phyloP scores from a whole-genome alignment of 1,140 invertebrate species.

The Dendrolimus punctatus region DNA sequence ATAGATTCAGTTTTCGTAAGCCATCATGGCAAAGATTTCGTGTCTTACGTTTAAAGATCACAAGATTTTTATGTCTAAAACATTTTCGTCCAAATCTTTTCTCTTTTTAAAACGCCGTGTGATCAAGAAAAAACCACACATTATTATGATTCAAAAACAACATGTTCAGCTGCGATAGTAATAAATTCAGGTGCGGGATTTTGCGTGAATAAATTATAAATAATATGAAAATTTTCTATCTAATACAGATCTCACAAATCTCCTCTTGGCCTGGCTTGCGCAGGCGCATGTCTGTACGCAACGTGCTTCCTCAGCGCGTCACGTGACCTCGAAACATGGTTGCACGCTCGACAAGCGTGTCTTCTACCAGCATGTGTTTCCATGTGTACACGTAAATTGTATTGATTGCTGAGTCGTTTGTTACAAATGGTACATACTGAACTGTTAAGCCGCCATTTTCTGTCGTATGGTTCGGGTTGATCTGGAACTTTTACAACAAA shows the following conservation, averaged over 20 bases:
- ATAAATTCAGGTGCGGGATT: too few relatives aligned
- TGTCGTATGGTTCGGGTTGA: conserved; percentile 28
- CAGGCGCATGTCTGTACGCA: conserved; percentile 83
- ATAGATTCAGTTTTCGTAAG: too few relatives aligned
- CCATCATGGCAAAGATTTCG: too few relatives aligned
- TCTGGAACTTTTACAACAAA: conserved; percentile 23
- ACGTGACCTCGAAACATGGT: conserved; percentile 87
- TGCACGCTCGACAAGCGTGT: conserved; percentile 86
- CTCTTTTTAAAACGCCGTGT: too few relatives aligned
- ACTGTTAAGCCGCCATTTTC: conserved; percentile 37
- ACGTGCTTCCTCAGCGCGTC: conserved; percentile 91
- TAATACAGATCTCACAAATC: conserved; percentile 5
- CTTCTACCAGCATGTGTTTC: conserved; percentile 89
- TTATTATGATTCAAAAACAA: too few relatives aligned
- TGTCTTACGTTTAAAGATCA: too few relatives aligned
- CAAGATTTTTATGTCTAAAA: too few relatives aligned
- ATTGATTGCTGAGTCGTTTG: conserved; percentile 91
- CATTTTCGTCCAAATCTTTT: too few relatives aligned
- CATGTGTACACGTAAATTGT: conserved; percentile 90
- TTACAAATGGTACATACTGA: conserved; percentile 86
- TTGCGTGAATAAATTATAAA: too few relatives aligned
- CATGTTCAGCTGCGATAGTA: too few relatives aligned
- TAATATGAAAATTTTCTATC: too few relatives aligned
- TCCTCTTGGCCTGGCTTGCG: conserved; percentile 7
- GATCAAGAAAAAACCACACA: too few relatives aligned